phyloP scores from a whole-genome alignment of 1,140 invertebrate genomes.

The Apocrypta bakeri region DNA sequence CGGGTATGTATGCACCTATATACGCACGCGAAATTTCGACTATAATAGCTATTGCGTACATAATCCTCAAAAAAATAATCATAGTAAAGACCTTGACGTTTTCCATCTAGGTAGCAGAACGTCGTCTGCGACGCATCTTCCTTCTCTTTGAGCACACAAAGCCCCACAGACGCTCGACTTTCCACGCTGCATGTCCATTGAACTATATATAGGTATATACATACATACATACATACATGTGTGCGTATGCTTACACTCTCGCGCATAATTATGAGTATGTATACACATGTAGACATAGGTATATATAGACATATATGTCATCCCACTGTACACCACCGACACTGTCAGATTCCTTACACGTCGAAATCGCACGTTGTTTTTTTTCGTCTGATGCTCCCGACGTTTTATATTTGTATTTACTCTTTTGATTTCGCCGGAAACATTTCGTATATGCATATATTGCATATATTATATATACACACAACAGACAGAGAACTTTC shows the following conservation, averaged over 20 bases:
- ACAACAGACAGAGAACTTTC: conserved; percentile 33
- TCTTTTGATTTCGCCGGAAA: conserved; percentile 24
- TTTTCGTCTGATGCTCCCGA: not conserved
- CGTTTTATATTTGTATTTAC: not conserved
- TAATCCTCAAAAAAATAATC: too few relatives aligned
- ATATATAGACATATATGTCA: too few relatives aligned
- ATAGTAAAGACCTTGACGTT: not conserved
- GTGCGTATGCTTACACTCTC: not conserved
- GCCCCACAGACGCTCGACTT: conserved; percentile 13
- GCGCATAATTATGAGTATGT: conserved; percentile 17
- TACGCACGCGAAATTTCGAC: too few relatives aligned
- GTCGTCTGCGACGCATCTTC: not conserved
- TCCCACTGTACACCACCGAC: too few relatives aligned
- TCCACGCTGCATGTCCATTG: conserved; percentile 14
- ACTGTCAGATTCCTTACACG: conserved; percentile 9
- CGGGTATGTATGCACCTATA: too few relatives aligned
- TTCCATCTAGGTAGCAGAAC: not conserved
- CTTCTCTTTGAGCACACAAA: not conserved
- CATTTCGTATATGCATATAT: conserved; percentile 29
- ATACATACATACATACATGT: not conserved
- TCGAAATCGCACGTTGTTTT: conserved; percentile 17
- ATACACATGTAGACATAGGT: too few relatives aligned
- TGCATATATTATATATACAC: too few relatives aligned
- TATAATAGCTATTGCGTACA: too few relatives aligned
- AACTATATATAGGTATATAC: not conserved